These are phyloP conservation scores for Conger conger DNA, from an alignment of 2,113 vertebrate species.

Conservation along the genomic window DNA sequence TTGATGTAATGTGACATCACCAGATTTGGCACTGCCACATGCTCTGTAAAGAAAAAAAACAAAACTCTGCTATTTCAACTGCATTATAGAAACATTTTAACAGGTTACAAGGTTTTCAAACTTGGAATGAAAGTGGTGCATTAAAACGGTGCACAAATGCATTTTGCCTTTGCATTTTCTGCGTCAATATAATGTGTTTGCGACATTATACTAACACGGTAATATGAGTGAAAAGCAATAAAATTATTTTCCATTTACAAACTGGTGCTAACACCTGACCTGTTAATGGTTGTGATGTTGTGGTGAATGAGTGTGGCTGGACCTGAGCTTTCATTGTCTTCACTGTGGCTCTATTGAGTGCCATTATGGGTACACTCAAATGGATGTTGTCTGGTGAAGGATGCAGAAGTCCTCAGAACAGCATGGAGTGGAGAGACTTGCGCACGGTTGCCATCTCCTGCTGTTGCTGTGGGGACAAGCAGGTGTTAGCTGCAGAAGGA, in stretches of 20 bases:
- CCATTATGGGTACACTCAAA: constrained; percentile 24
- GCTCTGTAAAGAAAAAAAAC: neutral
- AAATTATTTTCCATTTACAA: constrained; percentile 61
- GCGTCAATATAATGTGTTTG: constrained; percentile 40
- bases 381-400: constrained; percentile 58
- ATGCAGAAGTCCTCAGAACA: constrained; percentile 55
- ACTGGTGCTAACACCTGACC: constrained; percentile 28
- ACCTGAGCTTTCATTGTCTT: constrained; percentile 60
- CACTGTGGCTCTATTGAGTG: constrained; percentile 17
- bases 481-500: neutral
- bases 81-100: constrained; percentile 4
- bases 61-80: neutral
- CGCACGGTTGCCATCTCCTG: constrained; percentile 72
- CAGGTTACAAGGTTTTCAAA: neutral
- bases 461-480: constrained; percentile 65
- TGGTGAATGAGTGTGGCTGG: neutral
- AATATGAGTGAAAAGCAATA: constrained; percentile 53
- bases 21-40: neutral
- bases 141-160: constrained; percentile 43
- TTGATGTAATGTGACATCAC: neutral
- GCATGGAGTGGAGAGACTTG: constrained; percentile 69
- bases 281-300: constrained; percentile 62
- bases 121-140: constrained; percentile 46
- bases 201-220: constrained; percentile 56
- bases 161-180: constrained; percentile 48